These are phyloP conservation scores for Zaprionus nigranus DNA, from an alignment of 1,140 invertebrate species.

Conservation along the genomic window DNA sequence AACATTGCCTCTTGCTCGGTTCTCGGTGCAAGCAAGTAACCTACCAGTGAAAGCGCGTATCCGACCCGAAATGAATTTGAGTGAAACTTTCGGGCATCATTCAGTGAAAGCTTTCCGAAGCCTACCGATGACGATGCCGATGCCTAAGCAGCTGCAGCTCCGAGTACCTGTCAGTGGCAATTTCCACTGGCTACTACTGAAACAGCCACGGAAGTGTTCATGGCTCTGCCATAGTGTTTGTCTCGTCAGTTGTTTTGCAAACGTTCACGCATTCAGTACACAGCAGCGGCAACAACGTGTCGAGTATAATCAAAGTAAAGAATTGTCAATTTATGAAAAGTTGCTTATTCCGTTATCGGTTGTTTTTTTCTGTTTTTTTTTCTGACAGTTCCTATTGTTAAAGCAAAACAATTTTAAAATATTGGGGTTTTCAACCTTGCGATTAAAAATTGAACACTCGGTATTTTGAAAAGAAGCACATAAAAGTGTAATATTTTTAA, in stretches of 20 bases:
- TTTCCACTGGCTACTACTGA: constrained; percentile 44
- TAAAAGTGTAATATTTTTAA: background rate
- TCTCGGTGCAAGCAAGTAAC: constrained; percentile 5
- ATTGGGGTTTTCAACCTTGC: background rate
- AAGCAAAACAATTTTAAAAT: background rate
- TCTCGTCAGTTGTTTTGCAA: constrained; percentile 70
- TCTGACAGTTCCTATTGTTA: background rate
- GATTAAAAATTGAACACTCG: background rate
- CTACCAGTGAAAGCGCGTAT: constrained; percentile 30
- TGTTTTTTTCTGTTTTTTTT: constrained; percentile 26
- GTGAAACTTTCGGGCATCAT: constrained; percentile 57
- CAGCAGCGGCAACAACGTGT: constrained; percentile 14
- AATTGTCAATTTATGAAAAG: constrained; percentile 18
- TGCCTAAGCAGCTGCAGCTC: background rate
- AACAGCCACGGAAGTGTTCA: constrained; percentile 51
- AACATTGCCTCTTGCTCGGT: background rate
- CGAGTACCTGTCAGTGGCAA: constrained; percentile 28
- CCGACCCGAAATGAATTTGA: constrained; percentile 57
- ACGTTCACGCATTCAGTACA: constrained; percentile 65
- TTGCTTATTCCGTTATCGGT: background rate
- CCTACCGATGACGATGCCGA: constrained; percentile 20
- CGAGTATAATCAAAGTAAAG: background rate
- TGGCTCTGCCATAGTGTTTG: constrained; percentile 50
- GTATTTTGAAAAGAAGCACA: background rate
- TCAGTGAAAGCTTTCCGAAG: constrained; percentile 58